Conservation (phyloP, 2,113 vertebrate genomes). For the Aptenodytes patagonicus region DNA sequence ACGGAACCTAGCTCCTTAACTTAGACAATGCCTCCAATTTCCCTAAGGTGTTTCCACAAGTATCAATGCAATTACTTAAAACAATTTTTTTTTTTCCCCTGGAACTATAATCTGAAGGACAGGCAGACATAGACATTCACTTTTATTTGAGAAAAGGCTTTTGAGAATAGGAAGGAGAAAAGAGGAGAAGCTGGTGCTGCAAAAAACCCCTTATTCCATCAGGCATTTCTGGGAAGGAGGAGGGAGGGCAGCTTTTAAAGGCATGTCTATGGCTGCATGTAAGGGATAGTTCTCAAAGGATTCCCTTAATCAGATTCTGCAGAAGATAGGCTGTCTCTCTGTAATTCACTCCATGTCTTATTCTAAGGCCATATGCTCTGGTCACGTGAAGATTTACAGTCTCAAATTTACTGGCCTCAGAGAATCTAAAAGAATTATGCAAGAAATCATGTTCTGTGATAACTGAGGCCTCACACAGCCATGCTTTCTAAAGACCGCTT, state of each 20-base stretch:
- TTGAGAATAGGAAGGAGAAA: background rate
- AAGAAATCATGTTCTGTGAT: slow-evolving; percentile 14
- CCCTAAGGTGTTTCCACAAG: background rate
- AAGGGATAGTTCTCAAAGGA: background rate
- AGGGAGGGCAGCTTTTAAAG: background rate
- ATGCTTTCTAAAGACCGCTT: background rate
- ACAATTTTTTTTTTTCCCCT: background rate
- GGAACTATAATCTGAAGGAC: background rate
- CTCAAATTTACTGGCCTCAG: background rate
- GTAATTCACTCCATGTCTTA: slow-evolving; percentile 1
- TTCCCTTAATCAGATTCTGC: slow-evolving; percentile 15
- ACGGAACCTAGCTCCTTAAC: background rate
- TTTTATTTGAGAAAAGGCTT: background rate
- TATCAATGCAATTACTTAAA: background rate
- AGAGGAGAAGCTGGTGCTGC: background rate
- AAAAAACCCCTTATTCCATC: background rate
- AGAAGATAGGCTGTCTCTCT: background rate
- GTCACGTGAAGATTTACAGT: background rate
- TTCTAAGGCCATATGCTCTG: slow-evolving; percentile 1
- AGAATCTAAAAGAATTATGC: slow-evolving; percentile 33
- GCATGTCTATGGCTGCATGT: background rate
- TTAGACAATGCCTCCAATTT: background rate
- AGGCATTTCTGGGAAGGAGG: background rate
- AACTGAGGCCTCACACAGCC: slow-evolving; percentile 15
- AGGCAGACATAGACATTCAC: background rate